Evolutionary conservation across 2,888 invertebrate genomes (phyloP), one percentile per base, ranked within the genome.

Genomic region (Trachelus tabidus): DNA sequence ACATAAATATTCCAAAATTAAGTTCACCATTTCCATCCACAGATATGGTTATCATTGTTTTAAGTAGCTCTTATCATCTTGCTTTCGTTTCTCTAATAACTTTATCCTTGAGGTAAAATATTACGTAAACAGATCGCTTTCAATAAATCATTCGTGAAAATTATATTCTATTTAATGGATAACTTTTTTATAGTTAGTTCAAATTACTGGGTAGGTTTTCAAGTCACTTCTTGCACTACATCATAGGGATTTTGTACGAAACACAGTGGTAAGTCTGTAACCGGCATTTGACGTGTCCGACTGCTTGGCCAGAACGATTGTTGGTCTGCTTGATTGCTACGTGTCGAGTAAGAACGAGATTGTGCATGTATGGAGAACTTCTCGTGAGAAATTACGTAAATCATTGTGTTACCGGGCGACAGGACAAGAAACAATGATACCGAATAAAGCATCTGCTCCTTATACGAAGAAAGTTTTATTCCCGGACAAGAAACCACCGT

Each of bases 381-480:
- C 79, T 71, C 35, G 40, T 11, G 68, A n/a, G 40, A 37, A 30
- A 56, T 56, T 68, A 74, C 74, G 73, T 77, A 35, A 6, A 33
- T 56, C 35, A 68, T 73, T 30, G 69, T 40, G 68, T 40, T 23
- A 30, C 12, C 15, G 40, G 71, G 37, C 69, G 56, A 40, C 31
- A 56, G 23, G 12, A n/a, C n/a, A 68, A 31, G 31, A 23, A 68
- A 78, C 31, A 75, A 75, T 76, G 69, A 12, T 80, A 80, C 78
- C 69, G 35, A 37, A 73, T 23, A 79, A 79, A 73, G 73, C 79
- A 35, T 12, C 86, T 73, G 79, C 76, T 82, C 82, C 88, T 81
- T 85, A 85, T 81, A 80, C 87, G 78, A 90, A 88, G 82, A 90
- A 90, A 85, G 83, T 89, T 78, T 86, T 89, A 86, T 89, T 90